These are phyloP conservation scores for Dipodomys merriami DNA, from an alignment of 2,113 vertebrate species.

Conservation along the genomic window DNA sequence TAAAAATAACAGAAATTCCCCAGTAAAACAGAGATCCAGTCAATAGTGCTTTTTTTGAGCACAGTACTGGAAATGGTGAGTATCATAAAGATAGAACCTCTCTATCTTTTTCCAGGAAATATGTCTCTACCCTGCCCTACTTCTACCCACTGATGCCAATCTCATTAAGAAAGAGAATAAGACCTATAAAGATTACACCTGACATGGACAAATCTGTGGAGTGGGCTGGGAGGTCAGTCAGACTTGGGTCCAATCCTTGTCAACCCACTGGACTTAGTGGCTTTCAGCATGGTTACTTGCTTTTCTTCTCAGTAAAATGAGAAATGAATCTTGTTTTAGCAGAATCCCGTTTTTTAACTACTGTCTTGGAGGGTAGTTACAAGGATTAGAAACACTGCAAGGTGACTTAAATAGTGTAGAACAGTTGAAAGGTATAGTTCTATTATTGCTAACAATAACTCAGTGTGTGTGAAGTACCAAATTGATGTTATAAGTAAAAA, in stretches of 20 bases:
- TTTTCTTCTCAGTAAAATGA: not conserved
- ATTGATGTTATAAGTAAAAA: not conserved
- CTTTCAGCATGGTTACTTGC: not conserved
- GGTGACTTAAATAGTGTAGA: not conserved
- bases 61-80: not conserved
- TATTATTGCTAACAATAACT: not conserved
- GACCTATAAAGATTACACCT: not conserved
- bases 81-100: not conserved
- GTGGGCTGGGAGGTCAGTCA: no score
- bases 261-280: not conserved
- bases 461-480: not conserved
- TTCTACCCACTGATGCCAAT: no score
- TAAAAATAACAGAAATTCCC: not conserved
- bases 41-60: not conserved
- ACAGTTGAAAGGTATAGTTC: not conserved
- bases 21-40: not conserved
- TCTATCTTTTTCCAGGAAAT: not conserved
- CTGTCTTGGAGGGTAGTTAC: not conserved
- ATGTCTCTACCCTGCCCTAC: no score
- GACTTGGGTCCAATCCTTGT: not conserved
- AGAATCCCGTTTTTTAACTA: no score
- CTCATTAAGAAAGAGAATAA: not conserved
- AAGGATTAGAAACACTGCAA: not conserved
- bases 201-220: not conserved
- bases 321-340: not conserved